These are phyloP conservation scores for Prostheceraeus crozeri DNA, from an alignment of 2,888 invertebrate species.

Conservation along the genomic window DNA sequence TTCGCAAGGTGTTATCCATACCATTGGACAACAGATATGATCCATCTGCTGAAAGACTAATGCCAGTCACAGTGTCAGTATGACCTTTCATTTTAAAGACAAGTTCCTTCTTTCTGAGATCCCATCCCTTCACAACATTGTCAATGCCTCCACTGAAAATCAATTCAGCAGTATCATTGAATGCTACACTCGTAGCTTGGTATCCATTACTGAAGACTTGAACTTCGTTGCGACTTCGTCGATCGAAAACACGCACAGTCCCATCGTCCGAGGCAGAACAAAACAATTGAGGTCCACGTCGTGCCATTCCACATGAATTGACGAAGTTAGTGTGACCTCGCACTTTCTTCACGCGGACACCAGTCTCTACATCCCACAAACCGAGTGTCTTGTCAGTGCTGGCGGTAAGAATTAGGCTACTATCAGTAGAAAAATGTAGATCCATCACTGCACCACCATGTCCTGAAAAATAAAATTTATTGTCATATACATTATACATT, in stretches of 20 bases:
- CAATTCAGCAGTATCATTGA: constrained; percentile 90
- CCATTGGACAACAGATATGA: constrained; percentile 81
- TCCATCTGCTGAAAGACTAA: constrained; percentile 68
- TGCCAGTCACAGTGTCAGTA: constrained; percentile 81
- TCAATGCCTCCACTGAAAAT: constrained; percentile 90
- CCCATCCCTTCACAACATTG: constrained; percentile 91
- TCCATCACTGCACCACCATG: constrained; percentile 93
- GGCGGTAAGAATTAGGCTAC: constrained; percentile 62
- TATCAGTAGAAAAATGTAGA: constrained; percentile 60
- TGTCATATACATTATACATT: too few relatives aligned
- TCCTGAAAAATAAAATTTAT: constrained; percentile 62
- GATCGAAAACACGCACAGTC: constrained; percentile 65
- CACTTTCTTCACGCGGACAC: constrained; percentile 76
- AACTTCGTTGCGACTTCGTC: constrained; percentile 72
- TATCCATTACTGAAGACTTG: constrained; percentile 60
- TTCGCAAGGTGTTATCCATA: constrained; percentile 88
- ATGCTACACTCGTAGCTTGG: constrained; percentile 72
- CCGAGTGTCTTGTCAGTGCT: constrained; percentile 89
- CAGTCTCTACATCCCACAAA: constrained; percentile 86
- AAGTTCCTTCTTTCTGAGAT: constrained; percentile 73
- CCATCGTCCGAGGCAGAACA: constrained; percentile 92
- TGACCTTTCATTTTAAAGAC: constrained; percentile 82
- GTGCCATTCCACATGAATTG: constrained; percentile 63
- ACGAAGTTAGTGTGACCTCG: constrained; percentile 64
- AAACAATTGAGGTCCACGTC: constrained; percentile 79